Evolutionary conservation across 2,888 invertebrate species (phyloP), one percentile per base, ranked within the genome.

Genomic region (Aphidius colemani): DNA sequence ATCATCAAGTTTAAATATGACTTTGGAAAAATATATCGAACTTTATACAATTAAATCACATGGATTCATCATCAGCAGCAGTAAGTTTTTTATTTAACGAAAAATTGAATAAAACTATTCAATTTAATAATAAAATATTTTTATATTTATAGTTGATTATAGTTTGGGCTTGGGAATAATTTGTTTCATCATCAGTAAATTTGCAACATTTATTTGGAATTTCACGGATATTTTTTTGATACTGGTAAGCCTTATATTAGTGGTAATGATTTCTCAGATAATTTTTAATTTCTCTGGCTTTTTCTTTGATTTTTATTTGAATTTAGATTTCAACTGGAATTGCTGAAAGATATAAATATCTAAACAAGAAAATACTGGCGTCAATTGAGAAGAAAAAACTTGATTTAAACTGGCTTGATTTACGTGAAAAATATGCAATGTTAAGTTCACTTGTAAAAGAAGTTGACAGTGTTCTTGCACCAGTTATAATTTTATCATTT

Each of bases 171-270:
- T 78, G 3, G 82, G 81, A 18, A 63, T 81, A 51, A 78, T 75
- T 59, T 70, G 79, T 7, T 80, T 82, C 41, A 48, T 86, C 53
- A 83, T 88, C 57, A 86, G 90, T 68, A 77, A 88, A 43, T 69
- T 88, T 10, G 86, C 88, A 1, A 91, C 91, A 0, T 88, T 89
- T 59, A 83, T 87, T 0, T 92, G 91, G 91, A 91, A 89, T 73
- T 90, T 88, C 67, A 90, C 88, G 74, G 91, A 91, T 74, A 77
- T 90, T 50, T 88, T 91, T 68, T 86, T 92, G 44, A 90, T 91
- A 81, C 73, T 91, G 67, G 86, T 91, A 62, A 89, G 89, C 5
- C 18, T 3, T 18, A n/a, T n/a, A n/a, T n/a, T n/a, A n/a, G n/a
- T n/a, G 18, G 18, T 18, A 3, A 18, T 3, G 3, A 18, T 18